Conservation (phyloP, 2,888 invertebrate species). For the Drosophila limbata region DNA sequence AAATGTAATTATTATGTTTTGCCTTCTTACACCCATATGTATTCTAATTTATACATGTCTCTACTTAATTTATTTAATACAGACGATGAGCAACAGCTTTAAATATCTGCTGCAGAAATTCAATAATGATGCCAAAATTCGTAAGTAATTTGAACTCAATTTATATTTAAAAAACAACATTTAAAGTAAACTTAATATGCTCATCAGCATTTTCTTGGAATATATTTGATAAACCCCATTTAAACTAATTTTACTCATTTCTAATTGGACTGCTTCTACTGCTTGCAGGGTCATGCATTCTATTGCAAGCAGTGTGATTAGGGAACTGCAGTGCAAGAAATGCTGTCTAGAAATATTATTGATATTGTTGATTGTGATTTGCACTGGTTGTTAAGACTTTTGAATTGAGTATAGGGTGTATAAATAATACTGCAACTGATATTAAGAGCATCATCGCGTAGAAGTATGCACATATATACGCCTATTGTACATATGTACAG, state of each 20-base stretch:
- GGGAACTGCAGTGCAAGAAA: too few relatives aligned
- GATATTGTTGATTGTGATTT: background rate
- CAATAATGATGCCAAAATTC: too few relatives aligned
- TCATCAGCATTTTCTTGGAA: too few relatives aligned
- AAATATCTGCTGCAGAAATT: background rate
- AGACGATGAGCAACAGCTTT: background rate
- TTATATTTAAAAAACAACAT: too few relatives aligned
- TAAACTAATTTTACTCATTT: too few relatives aligned
- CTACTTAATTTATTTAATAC: slow-evolving; percentile 1
- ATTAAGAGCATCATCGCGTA: background rate
- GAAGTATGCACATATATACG: background rate
- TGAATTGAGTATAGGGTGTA: background rate
- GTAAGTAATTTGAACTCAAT: background rate
- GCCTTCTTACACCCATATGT: slow-evolving; percentile 2
- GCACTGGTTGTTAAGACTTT: background rate
- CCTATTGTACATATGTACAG: slow-evolving; percentile 5
- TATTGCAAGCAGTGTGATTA: too few relatives aligned
- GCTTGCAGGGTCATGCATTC: too few relatives aligned
- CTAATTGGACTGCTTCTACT: too few relatives aligned
- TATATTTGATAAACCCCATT: too few relatives aligned
- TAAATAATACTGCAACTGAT: background rate
- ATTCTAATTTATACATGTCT: slow-evolving; percentile 14
- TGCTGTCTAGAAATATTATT: too few relatives aligned
- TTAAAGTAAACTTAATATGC: too few relatives aligned
- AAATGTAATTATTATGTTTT: slow-evolving; percentile 51